A percentile compares a stretch with the other conserved stretches of the same genome.
Conservation (phyloP, 1,140 invertebrate genomes). For the Drepana arcuata region DNA sequence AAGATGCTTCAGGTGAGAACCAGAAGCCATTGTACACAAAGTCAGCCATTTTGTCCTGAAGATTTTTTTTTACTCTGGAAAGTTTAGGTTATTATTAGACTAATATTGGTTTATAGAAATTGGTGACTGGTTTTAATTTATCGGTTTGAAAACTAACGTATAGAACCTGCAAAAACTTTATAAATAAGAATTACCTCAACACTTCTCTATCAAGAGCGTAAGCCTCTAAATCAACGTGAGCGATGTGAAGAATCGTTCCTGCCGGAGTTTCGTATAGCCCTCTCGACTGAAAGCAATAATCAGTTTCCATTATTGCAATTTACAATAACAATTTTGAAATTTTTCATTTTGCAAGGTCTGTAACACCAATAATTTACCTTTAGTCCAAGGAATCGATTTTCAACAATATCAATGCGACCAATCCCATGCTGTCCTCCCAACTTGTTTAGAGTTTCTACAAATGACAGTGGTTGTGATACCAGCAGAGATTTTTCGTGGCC, state of each 20-base stretch:
- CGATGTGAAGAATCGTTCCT: slow-evolving; percentile 80
- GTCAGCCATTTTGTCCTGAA: slow-evolving; percentile 78
- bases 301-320: too few relatives aligned
- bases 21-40: slow-evolving; percentile 86
- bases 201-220: slow-evolving; percentile 83
- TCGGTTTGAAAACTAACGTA: too few relatives aligned
- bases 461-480: slow-evolving; percentile 71
- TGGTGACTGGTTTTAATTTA: too few relatives aligned
- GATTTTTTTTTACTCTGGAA: slow-evolving; percentile 74
- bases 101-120: too few relatives aligned
- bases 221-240: slow-evolving; percentile 84
- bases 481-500: slow-evolving; percentile 39
- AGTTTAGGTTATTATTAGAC: too few relatives aligned
- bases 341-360: too few relatives aligned
- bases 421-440: slow-evolving; percentile 82
- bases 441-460: slow-evolving; percentile 82
- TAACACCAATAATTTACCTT: slow-evolving; percentile 71
- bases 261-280: slow-evolving; percentile 90
- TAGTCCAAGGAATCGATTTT: slow-evolving; percentile 87
- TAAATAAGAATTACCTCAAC: slow-evolving; percentile 50
- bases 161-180: too few relatives aligned
- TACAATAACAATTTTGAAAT: too few relatives aligned
- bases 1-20: slow-evolving; percentile 88
- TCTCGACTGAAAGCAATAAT: slow-evolving; percentile 68
- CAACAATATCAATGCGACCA: slow-evolving; percentile 88